phyloP scores from a whole-genome alignment of 2,113 vertebrate species.

The Ciconia maguari region DNA sequence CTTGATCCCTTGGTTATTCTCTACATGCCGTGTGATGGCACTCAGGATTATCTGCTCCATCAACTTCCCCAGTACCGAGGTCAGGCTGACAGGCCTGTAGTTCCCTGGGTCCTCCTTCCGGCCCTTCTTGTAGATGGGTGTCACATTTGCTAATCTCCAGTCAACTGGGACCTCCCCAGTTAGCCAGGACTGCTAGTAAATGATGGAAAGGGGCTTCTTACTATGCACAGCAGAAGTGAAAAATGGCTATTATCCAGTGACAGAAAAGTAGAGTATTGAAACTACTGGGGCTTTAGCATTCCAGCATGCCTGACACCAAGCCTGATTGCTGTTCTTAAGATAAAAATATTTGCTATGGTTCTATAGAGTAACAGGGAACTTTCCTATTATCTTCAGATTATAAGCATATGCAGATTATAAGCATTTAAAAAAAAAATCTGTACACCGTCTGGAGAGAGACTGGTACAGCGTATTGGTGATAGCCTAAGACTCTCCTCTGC shows the following conservation, averaged over 20 bases:
- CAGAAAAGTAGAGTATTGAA: background rate
- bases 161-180: no score
- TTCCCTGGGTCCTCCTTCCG: no score
- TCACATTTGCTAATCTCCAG: no score
- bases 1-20: no score
- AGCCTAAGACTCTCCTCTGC: background rate
- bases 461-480: background rate
- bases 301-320: background rate
- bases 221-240: background rate
- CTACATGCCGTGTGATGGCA: no score
- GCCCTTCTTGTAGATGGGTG: no score
- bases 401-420: background rate
- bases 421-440: background rate
- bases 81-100: no score
- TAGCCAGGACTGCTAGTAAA: no score
- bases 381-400: background rate
- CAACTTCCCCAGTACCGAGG: no score
- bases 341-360: background rate
- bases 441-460: background rate
- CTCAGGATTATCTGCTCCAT: no score
- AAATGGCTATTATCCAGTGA: background rate
- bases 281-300: background rate
- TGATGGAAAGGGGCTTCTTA: background rate
- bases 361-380: background rate
- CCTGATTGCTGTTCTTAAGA: background rate